Evolutionary conservation across 2,797 vertebrate species (phyloP).

Genomic region (Acrocephalus scirpaceus): DNA sequence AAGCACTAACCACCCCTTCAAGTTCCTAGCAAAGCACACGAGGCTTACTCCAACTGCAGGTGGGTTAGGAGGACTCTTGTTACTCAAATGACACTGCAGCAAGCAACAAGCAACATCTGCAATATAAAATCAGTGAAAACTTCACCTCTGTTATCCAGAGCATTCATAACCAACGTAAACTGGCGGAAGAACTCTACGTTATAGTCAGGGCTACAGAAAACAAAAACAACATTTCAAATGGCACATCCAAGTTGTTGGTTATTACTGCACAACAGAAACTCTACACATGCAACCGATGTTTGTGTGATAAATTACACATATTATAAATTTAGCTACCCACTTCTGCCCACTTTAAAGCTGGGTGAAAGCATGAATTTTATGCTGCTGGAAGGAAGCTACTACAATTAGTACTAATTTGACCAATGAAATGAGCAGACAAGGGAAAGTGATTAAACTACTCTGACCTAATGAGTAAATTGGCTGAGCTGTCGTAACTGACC

Average conservation of each 20-base stretch:
- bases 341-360: background rate
- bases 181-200: slow-evolving; percentile 96
- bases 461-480: slow-evolving; percentile 39
- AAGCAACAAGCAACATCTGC: background rate
- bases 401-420: slow-evolving; percentile 21
- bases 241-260: background rate
- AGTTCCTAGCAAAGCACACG: background rate
- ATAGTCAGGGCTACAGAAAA: slow-evolving; percentile 88
- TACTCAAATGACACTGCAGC: background rate
- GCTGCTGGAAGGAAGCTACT: slow-evolving; percentile 2
- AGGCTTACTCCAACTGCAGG: background rate
- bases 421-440: background rate
- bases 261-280: background rate
- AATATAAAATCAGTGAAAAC: background rate
- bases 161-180: slow-evolving; percentile 96
- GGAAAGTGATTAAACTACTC: slow-evolving; percentile 21
- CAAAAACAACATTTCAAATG: slow-evolving; percentile 48
- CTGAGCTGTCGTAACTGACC: slow-evolving; percentile 38
- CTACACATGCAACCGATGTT: background rate
- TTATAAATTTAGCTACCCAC: background rate
- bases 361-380: background rate
- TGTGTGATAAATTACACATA: background rate
- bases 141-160: slow-evolving; percentile 96
- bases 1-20: background rate
- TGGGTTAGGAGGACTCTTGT: background rate